A percentile compares a stretch with the other conserved stretches of the same genome.
phyloP scores from a whole-genome alignment of 2,797 vertebrate genomes.

The Chrysocyon brachyurus region DNA sequence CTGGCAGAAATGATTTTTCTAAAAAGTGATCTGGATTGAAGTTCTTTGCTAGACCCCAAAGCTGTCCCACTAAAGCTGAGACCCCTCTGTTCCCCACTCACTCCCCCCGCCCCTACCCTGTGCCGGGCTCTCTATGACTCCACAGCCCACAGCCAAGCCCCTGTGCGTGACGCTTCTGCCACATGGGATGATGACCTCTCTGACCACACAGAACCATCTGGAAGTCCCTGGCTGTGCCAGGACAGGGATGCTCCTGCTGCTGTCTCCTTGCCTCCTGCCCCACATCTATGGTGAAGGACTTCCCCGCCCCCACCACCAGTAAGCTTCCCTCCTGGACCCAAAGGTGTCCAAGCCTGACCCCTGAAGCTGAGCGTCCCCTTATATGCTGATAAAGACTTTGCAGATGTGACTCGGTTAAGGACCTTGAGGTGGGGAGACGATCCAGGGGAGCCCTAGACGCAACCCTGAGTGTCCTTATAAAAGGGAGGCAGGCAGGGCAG shows the following conservation, averaged over 20 bases:
- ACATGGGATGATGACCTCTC: background rate
- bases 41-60: background rate
- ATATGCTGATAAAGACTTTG: background rate
- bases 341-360: background rate
- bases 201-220: background rate
- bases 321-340: background rate
- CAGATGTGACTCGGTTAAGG: background rate
- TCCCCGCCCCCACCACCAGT: accelerated
- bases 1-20: background rate
- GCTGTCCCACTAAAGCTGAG: background rate
- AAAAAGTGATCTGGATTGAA: background rate
- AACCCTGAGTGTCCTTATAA: background rate
- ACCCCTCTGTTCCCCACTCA: background rate
- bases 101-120: no score
- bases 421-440: no score
- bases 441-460: background rate
- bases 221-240: background rate
- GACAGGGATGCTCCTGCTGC: background rate
- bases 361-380: background rate
- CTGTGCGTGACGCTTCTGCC: accelerated
- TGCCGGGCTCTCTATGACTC: background rate
- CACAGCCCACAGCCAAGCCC: accelerated
- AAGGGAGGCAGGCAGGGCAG: no score
- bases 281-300: accelerated
- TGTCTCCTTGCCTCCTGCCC: background rate